Evolutionary conservation across 2,113 vertebrate species (phyloP), one percentile per base, ranked within the genome.

Genomic region (Epinephelus lanceolatus): DNA sequence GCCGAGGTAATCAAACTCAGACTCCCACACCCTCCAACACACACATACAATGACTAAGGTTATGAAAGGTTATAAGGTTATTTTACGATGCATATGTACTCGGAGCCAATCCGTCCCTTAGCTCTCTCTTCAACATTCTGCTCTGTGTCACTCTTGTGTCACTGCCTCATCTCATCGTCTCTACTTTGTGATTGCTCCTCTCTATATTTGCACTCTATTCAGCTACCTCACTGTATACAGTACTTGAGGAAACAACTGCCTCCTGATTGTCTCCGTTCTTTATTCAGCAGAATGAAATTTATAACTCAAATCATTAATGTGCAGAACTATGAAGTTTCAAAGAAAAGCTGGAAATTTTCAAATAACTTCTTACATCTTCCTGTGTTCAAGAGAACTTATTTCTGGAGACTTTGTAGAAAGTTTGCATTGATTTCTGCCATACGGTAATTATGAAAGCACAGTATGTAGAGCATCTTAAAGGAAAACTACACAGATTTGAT

Each of bases 1-100:
- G 70, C 18, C 10, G 47, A 73, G 62, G 80, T 83, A 88, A 89
- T 91, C 89, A 90, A 86, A 83, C 77, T 84, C 86, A 86, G 84
- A 88, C 82, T 69, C 61, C 47, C 61, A 82, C 25, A 69, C 27
- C 27, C 47, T 69, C 52, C 56, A 9, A 74, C 3, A 51, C 66
- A 80, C 76, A 84, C 66, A 78, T 8, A 23, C 42, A 71, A 33
- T 84, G 86, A 84, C 89, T 76, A 88, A 65, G 82, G 75, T 76
- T 66, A 71, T 74, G 55, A 70, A 77, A 80, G 76, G 72, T 55
- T 71, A 37, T 37, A 60, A 66, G 67, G 71, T 81, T 66, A 66
- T 85, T 78, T 72, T 30, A 63, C 49, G 8, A 14, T 80, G 45
- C 13, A 71, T 67, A 62, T 60, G 42, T 19, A 66, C n/a, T 33